Conservation (phyloP, 2,888 invertebrate genomes). For the Drosophila limbata region DNA sequence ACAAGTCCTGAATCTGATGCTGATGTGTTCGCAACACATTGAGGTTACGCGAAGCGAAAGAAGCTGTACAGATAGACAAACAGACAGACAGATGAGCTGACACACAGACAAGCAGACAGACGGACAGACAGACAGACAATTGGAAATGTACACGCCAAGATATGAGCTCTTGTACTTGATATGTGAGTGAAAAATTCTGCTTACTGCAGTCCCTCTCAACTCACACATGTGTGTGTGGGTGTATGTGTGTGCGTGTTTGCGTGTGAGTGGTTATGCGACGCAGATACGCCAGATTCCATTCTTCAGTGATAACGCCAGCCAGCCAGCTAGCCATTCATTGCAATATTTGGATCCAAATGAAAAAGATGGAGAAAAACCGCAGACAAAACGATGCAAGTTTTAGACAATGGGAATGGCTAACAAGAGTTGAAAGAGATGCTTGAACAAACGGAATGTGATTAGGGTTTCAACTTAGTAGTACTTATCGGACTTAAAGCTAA, state of each 20-base stretch:
- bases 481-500: conserved; percentile 11
- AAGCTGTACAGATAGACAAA: conserved; percentile 32
- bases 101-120: conserved; percentile 35
- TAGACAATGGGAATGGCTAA: conserved; percentile 17
- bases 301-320: conserved; percentile 13
- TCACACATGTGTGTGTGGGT: conserved; percentile 21
- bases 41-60: conserved; percentile 72
- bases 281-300: conserved; percentile 59
- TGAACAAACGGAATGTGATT: conserved; percentile 36
- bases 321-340: conserved; percentile 40
- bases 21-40: conserved; percentile 71
- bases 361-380: conserved; percentile 12
- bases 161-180: conserved; percentile 37
- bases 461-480: conserved; percentile 5
- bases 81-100: conserved; percentile 13
- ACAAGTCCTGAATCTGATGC: conserved; percentile 49
- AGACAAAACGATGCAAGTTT: conserved; percentile 36
- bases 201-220: conserved; percentile 35
- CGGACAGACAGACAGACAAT: conserved; percentile 44
- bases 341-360: conserved; percentile 38
- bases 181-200: conserved; percentile 29
- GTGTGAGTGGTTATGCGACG: conserved; percentile 45
- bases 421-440: conserved; percentile 32
- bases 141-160: conserved; percentile 56
- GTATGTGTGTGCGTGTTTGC: conserved; percentile 17